Evolutionary conservation across 2,888 invertebrate species (phyloP).

Genomic region (Zygogramma bicolorata): DNA sequence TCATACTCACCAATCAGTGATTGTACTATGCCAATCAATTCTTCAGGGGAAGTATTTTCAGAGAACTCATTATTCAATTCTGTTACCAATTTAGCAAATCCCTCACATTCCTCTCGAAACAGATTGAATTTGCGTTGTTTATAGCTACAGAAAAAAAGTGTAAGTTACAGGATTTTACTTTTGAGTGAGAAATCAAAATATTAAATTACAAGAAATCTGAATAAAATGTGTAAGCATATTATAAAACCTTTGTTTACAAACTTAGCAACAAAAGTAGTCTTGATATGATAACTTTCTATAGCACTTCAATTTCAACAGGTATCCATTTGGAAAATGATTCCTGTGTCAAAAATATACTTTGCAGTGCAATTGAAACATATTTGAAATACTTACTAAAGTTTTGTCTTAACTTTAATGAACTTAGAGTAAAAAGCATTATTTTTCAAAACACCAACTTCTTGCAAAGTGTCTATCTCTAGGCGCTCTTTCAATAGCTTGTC

Average conservation of each 20-base stretch:
- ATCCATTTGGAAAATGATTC: not conserved
- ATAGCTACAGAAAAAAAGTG: slow-evolving; percentile 78
- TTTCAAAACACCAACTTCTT: slow-evolving; percentile 90
- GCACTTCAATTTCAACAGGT: not conserved
- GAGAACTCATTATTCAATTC: slow-evolving; percentile 90
- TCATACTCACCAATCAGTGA: slow-evolving; percentile 85
- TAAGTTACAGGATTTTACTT: too few relatives aligned
- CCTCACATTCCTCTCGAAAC: slow-evolving; percentile 98
- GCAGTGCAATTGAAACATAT: not conserved
- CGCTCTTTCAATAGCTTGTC: slow-evolving; percentile 92
- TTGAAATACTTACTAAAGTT: slow-evolving; percentile 87
- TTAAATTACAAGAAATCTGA: too few relatives aligned
- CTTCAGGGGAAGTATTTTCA: slow-evolving; percentile 74
- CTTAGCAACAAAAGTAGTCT: slow-evolving; percentile 28
- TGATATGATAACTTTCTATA: slow-evolving; percentile 6
- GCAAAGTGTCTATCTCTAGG: slow-evolving; percentile 92
- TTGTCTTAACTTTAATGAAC: slow-evolving; percentile 98
- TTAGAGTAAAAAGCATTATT: slow-evolving; percentile 93
- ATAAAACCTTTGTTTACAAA: slow-evolving; percentile 22
- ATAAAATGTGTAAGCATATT: slow-evolving; percentile 17
- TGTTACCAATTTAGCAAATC: slow-evolving; percentile 95
- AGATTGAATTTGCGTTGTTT: slow-evolving; percentile 99
- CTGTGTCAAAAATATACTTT: not conserved
- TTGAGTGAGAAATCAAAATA: too few relatives aligned
- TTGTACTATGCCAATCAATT: slow-evolving; percentile 88